Conservation (phyloP, 1,140 invertebrate species). For the Cecropterus lyciades region DNA sequence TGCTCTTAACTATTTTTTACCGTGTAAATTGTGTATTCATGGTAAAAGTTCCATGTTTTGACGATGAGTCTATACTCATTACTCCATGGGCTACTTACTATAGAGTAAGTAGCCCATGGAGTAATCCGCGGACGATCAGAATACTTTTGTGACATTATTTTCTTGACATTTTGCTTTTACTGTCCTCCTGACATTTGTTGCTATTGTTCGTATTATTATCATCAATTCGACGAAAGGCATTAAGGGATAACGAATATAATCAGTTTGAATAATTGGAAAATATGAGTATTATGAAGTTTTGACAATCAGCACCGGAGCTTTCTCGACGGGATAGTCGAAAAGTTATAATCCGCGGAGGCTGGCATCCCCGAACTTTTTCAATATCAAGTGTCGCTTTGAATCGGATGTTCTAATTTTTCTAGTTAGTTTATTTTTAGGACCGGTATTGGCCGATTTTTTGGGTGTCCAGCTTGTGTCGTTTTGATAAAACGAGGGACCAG, state of each 20-base stretch:
- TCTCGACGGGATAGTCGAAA: background rate
- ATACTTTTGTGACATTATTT: background rate
- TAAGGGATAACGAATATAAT: background rate
- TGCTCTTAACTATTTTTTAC: too few species aligned
- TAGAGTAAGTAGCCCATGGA: too few species aligned
- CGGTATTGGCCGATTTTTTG: constrained; percentile 5
- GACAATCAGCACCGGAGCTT: background rate
- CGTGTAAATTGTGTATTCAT: too few species aligned
- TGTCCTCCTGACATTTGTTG: background rate
- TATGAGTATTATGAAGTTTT: background rate
- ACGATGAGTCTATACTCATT: too few species aligned
- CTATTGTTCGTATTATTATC: background rate
- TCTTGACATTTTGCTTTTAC: background rate
- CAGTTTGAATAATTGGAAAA: background rate
- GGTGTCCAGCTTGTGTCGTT: background rate
- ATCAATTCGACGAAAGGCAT: background rate
- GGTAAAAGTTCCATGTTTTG: too few species aligned
- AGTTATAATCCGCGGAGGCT: background rate
- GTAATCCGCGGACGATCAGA: too few species aligned
- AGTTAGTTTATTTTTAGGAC: constrained; percentile 1
- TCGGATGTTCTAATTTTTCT: background rate
- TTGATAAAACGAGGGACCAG: constrained; percentile 7
- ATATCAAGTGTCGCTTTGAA: constrained; percentile 12
- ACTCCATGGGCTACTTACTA: too few species aligned
- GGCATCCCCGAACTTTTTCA: constrained; percentile 5